Conservation (phyloP, 2,797 vertebrate genomes). For the Galagoides demidoff region DNA sequence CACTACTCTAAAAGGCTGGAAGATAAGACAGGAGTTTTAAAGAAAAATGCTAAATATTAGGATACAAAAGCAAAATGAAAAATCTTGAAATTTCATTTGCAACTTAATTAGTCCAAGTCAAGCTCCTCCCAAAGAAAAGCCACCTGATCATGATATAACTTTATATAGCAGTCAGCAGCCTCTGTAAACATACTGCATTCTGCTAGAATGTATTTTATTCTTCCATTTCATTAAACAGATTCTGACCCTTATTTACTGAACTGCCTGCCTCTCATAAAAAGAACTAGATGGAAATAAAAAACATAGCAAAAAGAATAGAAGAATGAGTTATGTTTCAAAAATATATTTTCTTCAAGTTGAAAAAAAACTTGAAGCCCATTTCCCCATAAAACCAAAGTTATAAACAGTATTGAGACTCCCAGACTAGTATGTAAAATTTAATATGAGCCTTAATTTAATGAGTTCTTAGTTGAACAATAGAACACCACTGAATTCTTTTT, state of each 20-base stretch:
- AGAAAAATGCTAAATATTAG: slow-evolving; percentile 47
- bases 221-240: neutral
- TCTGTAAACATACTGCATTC: neutral
- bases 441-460: neutral
- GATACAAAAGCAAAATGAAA: slow-evolving; percentile 57
- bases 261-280: neutral
- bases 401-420: neutral
- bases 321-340: slow-evolving; percentile 37
- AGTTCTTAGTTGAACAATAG: neutral
- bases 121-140: neutral
- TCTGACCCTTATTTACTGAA: slow-evolving; percentile 1
- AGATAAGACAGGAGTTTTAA: neutral
- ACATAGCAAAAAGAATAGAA: neutral
- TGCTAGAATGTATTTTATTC: neutral
- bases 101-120: neutral
- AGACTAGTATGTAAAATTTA: slow-evolving; percentile 12
- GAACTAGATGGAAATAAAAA: neutral
- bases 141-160: neutral
- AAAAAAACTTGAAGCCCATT: neutral
- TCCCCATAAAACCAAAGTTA: neutral
- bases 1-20: neutral
- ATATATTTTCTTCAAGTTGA: slow-evolving; percentile 18
- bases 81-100: slow-evolving; percentile 16
- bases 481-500: neutral
- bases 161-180: neutral